Evolutionary conservation across 2,797 vertebrate genomes (phyloP), one percentile per base, ranked within the genome.

Genomic region (Artibeus lituratus): DNA sequence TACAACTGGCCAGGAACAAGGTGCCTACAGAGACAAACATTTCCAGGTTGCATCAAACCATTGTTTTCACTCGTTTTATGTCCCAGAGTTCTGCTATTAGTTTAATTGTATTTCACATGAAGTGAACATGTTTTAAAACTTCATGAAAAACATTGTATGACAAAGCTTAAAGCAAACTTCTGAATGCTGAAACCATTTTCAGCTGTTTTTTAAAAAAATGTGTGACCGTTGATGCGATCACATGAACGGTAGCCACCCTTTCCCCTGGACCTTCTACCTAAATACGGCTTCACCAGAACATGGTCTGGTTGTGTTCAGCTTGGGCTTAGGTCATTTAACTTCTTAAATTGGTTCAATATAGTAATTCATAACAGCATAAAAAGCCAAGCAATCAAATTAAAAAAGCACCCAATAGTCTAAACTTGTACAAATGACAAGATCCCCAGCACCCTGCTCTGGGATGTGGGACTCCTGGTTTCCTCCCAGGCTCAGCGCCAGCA

Each of bases 61-160:
- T 72, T 18, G 5, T n/a, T 59, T 44, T 81, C 51, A 10, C 42
- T n/a, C 35, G 1, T 32, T 62, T 62, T n/a, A 1, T 6, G 2
- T 7, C 7, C 29, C 47, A 86, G 72, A 94, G 67, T 59, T 69
- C 55, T 18, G 37, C 51, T 49, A 15, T 47, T n/a, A 72, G 84
- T 47, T 59, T 78, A 70, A 82, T 62, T 59, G 19, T 65, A 87
- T 47, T 89, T 92, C 90, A 69, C 80, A 21, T 15, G 35, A 74
- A 69, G 39, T 82, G 39, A 89, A n/a, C 29, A 19, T 3, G 5
- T 51, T 74, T 85, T 78, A 83, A 90, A 89, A 85, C 35, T 39
- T 73, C 35, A 84, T 15, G 24, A 72, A 80, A 57, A 76, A 10
- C 32, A 65, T 67, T 57, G 11, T 65, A 47, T 67, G 21, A 86